Percentiles rank a stretch among this genome's conserved stretches.
Evolutionary conservation across 2,888 invertebrate species (phyloP).

Genomic region (Pelosia muscerda): DNA sequence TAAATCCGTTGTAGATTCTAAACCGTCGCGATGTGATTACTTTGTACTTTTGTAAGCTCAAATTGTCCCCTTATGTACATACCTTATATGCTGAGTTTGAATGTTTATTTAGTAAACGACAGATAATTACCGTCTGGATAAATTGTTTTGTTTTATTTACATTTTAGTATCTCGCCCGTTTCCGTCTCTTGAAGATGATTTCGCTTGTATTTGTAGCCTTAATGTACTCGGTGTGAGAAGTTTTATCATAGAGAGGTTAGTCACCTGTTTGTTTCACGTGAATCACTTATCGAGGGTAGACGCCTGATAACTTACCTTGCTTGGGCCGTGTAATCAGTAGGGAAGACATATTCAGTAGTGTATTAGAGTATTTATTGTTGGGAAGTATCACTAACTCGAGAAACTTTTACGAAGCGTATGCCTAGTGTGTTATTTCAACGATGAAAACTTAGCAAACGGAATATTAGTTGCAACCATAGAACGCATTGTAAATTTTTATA

Average conservation of each 20-base stretch:
- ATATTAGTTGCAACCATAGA: conserved; percentile 77
- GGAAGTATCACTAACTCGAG: conserved; percentile 74
- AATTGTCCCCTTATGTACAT: conserved; percentile 83
- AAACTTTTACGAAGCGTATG: conserved; percentile 70
- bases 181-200: conserved; percentile 58
- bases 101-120: conserved; percentile 76
- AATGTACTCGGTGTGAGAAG: conserved; percentile 57
- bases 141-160: conserved; percentile 73
- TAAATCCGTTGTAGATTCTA: conserved; percentile 82
- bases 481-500: conserved; percentile 85
- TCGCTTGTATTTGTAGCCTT: conserved; percentile 61
- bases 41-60: conserved; percentile 87
- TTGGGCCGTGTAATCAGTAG: conserved; percentile 81
- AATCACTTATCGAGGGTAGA: conserved; percentile 55
- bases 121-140: conserved; percentile 76
- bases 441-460: conserved; percentile 72
- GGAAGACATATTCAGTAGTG: conserved; percentile 77
- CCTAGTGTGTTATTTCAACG: conserved; percentile 79
- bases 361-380: conserved; percentile 81
- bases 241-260: conserved; percentile 56
- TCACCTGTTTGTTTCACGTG: conserved; percentile 62
- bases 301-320: conserved; percentile 69
- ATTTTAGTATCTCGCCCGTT: conserved; percentile 56
- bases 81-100: conserved; percentile 78
- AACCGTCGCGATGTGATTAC: conserved; percentile 84